phyloP scores from a whole-genome alignment of 2,888 invertebrate species.

The Eurois occulta region DNA sequence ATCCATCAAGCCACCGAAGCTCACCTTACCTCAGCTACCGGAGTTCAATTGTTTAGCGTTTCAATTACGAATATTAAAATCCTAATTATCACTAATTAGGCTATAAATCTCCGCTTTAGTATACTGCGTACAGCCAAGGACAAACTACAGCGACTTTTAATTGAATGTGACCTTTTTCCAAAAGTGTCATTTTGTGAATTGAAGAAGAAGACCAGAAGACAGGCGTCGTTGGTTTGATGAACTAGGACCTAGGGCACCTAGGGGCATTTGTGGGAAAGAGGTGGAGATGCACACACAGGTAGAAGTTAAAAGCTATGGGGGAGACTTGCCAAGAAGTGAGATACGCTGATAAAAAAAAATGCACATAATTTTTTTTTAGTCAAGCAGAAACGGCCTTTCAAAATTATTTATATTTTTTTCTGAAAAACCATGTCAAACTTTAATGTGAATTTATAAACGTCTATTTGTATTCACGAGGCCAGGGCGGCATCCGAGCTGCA shows the following conservation, averaged over 20 bases:
- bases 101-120: constrained; percentile 29
- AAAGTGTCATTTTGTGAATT: background rate
- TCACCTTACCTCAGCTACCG: constrained; percentile 24
- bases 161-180: background rate
- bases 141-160: background rate
- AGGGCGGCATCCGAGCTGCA: constrained; percentile 69
- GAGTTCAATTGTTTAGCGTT: constrained; percentile 44
- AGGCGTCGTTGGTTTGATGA: background rate
- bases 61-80: constrained; percentile 37
- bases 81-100: constrained; percentile 27
- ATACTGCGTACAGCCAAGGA: background rate
- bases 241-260: no score
- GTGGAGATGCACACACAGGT: background rate
- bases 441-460: constrained; percentile 73
- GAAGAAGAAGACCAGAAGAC: background rate
- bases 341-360: background rate
- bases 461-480: constrained; percentile 75
- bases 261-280: background rate
- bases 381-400: background rate
- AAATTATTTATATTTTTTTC: background rate
- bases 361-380: background rate
- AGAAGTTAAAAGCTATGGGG: background rate
- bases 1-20: constrained; percentile 47
- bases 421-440: constrained; percentile 54
- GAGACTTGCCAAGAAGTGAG: background rate